phyloP scores from a whole-genome alignment of 2,797 vertebrate genomes.

The Diplodus sargus region DNA sequence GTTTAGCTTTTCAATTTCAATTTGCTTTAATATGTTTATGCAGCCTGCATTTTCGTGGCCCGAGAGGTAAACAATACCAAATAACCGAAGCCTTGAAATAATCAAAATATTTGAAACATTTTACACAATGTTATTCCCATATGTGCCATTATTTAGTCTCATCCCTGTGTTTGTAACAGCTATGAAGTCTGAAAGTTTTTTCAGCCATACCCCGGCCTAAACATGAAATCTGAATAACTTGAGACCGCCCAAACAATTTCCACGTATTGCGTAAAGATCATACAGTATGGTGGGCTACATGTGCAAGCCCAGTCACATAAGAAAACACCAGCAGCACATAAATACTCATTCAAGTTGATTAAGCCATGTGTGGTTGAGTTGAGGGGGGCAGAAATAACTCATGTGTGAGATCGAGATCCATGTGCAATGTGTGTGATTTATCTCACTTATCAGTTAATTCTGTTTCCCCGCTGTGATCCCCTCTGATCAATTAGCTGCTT shows the following conservation, averaged over 20 bases:
- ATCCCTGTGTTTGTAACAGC: background rate
- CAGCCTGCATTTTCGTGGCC: background rate
- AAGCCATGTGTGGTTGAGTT: slow-evolving; percentile 42
- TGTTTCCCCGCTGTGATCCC: slow-evolving; percentile 27
- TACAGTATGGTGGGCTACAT: slow-evolving; percentile 27
- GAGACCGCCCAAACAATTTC: background rate
- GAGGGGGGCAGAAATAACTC: slow-evolving; percentile 31
- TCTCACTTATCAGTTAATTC: slow-evolving; percentile 14
- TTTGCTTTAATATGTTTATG: background rate
- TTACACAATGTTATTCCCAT: background rate
- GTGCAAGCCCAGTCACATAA: slow-evolving; percentile 26
- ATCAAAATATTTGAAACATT: background rate
- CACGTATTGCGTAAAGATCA: background rate
- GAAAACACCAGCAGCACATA: slow-evolving; percentile 44
- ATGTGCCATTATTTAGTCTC: background rate
- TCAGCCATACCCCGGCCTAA: background rate
- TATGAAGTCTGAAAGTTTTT: background rate
- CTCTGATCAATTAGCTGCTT: slow-evolving; percentile 37
- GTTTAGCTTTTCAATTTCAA: background rate
- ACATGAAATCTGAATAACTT: slow-evolving; percentile 4
- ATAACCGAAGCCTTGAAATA: background rate
- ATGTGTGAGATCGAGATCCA: slow-evolving; percentile 8
- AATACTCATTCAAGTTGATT: slow-evolving; percentile 43
- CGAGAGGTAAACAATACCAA: background rate
- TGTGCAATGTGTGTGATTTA: background rate